Base-by-base conservation (phyloP, 2,888 invertebrate genomes). In the Tupiocoris notatus region DNA sequence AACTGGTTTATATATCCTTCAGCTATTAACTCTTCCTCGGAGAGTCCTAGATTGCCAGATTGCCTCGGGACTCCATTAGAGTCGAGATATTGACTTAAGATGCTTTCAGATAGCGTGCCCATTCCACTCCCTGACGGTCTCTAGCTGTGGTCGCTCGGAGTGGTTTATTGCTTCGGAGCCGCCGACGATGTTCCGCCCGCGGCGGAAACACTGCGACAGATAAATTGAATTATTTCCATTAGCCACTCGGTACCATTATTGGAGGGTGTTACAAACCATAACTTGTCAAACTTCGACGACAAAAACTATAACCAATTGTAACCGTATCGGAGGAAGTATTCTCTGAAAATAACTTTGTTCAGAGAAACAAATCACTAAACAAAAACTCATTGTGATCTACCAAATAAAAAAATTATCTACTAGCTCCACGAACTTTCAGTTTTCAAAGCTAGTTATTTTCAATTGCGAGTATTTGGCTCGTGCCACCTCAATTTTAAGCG, bases 11-110 rank as follows among this genome's bases (percentile, higher is more conserved):
- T 39, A 66, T 20, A 20, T 39, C 66, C 24, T 20, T 66, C 66
- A 9, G 54, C 66, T 39, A 66, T 66, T 54, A 66, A 66, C 54
- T 66, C 66, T 18, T 66, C 66, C 39, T 39, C 54, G 39, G 39
- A 39, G 39, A 39, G 39, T 39, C 12, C 6, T 39, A 12, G 39
- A 39, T n/a, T 39, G 39, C 39, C 39, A 39, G 39, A 39, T 39
- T 39, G 39, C 39, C 39, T 39, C 12, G 39, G 39, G 39, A 3
- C 39, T 39, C 39, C 39, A 39, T 39, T 39, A 39, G 39, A 39
- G 39, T 7, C 6, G 39, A 39, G 39, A 39, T 39, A 39, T 39
- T 39, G 39, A 39, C 39, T 39, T 39, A 39, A 39, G 39, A 39
- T 39, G 39, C 39, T 39, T 39, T 39, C 39, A 39, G 39, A 39